Conservation (phyloP, 2,113 vertebrate species). For the Cathartes aura region DNA sequence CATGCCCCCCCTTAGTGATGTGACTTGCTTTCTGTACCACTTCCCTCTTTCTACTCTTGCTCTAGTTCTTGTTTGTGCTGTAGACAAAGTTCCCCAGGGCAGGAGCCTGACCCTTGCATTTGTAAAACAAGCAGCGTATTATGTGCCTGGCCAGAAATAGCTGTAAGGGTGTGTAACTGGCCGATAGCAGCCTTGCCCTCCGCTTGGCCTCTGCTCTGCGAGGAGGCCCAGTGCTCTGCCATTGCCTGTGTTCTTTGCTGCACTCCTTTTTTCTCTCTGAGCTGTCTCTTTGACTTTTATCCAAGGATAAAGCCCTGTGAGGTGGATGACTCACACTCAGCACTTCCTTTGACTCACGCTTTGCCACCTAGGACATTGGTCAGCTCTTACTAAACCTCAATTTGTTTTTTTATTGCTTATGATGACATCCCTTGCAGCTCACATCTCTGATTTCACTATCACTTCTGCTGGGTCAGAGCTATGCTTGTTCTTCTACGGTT, state of each 20-base stretch:
- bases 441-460: not conserved
- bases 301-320: constrained; percentile 45
- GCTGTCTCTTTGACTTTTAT: constrained; percentile 14
- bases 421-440: not conserved
- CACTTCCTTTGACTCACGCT: constrained; percentile 39
- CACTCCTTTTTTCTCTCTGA: not conserved
- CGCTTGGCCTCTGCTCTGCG: not conserved
- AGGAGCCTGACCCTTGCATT: not conserved
- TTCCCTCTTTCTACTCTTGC: not conserved
- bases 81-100: not conserved
- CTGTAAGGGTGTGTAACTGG: not conserved
- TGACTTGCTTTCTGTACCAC: not conserved
- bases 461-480: not conserved
- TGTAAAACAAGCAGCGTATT: not conserved
- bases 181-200: not conserved
- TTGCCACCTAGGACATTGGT: constrained; percentile 19
- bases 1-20: not conserved
- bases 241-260: not conserved
- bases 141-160: not conserved
- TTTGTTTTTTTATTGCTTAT: not conserved
- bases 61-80: not conserved
- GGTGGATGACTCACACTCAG: constrained; percentile 17
- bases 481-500: not conserved
- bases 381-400: not conserved
- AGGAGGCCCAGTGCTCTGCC: not conserved